Conservation (phyloP, 2,113 vertebrate species). For the Bos indicus region DNA sequence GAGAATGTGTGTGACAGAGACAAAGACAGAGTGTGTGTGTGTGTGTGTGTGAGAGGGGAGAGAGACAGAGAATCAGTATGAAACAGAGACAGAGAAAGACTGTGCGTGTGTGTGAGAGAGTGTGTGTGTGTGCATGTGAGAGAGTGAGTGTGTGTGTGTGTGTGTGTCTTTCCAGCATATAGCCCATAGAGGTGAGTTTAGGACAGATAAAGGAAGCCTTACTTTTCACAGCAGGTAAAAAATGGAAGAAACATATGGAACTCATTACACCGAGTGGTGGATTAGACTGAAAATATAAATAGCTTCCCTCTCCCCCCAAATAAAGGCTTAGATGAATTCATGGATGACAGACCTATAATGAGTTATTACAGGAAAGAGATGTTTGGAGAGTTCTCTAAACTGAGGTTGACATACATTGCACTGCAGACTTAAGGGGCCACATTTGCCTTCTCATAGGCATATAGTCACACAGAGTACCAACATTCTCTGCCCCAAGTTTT, state of each 20-base stretch:
- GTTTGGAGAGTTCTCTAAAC: conserved; percentile 24
- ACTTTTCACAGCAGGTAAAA: conserved; percentile 65
- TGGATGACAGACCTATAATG: conserved; percentile 10
- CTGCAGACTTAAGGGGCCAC: not conserved
- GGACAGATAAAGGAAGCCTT: conserved; percentile 59
- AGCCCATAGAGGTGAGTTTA: conserved; percentile 57
- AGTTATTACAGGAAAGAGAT: conserved; percentile 44
- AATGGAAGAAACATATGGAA: conserved; percentile 67
- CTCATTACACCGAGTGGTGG: conserved; percentile 48
- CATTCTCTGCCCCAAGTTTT: not conserved
- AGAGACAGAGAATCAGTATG: not conserved
- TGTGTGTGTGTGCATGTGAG: not conserved
- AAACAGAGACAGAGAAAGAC: not conserved
- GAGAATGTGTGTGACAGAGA: not conserved
- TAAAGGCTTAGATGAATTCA: conserved; percentile 56
- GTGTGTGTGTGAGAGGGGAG: not conserved
- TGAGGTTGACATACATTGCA: not conserved
- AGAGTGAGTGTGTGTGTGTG: too few relatives aligned
- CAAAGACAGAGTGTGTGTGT: not conserved
- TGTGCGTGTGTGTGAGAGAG: not conserved
- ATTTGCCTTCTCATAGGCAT: conserved; percentile 2
- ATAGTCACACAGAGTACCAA: not conserved
- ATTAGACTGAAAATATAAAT: conserved; percentile 66
- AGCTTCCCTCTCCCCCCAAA: conserved; percentile 28
- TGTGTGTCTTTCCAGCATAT: not conserved